Conservation (phyloP, 2,113 vertebrate species). For the Corythaeola cristata region DNA sequence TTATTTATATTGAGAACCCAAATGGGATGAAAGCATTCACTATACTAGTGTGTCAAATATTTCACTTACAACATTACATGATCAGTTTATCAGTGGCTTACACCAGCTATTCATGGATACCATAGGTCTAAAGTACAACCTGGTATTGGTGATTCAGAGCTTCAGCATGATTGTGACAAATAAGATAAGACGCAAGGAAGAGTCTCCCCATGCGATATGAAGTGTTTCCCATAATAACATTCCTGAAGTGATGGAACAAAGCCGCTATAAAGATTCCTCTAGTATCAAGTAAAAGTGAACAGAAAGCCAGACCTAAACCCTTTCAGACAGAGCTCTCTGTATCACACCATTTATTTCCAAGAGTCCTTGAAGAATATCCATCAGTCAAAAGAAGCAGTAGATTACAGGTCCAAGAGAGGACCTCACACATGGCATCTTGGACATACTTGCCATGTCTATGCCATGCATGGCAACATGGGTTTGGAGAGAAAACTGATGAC, state of each 20-base stretch:
- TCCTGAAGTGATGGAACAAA: background rate
- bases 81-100: background rate
- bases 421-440: no score
- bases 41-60: accelerated
- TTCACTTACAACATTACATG: background rate
- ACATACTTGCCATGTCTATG: no score
- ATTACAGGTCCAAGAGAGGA: accelerated
- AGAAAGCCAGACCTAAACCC: background rate
- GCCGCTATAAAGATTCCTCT: background rate
- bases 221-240: background rate
- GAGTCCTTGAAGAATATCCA: no score
- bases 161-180: accelerated
- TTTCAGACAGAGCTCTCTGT: background rate
- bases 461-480: accelerated
- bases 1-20: background rate
- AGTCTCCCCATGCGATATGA: background rate
- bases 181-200: background rate
- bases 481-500: background rate
- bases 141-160: background rate
- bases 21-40: background rate
- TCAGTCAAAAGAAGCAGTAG: no score
- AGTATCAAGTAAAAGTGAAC: accelerated
- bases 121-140: background rate
- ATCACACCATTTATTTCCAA: background rate
- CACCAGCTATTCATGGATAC: background rate